Evolutionary conservation across 2,113 vertebrate species (phyloP), one percentile per base, ranked within the genome.

Genomic region (Chascanopsetta lugubris): DNA sequence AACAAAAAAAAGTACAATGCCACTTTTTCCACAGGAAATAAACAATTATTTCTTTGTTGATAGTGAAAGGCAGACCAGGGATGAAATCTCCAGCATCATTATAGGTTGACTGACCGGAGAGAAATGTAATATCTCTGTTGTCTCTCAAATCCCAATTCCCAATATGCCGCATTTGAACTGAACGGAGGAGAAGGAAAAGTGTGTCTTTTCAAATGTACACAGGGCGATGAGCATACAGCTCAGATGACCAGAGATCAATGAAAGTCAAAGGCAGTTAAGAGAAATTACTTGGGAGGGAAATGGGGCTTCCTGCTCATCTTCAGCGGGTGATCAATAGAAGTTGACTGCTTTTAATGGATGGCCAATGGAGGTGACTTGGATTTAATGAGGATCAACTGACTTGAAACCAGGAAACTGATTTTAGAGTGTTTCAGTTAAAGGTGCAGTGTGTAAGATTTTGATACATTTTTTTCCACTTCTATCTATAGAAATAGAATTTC

Each of bases 181-280:
- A 61, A 82, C 68, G 71, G 30, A 17, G 21, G 40, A 64, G 56
- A 30, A 61, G 21, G 61, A 51, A 47, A 26, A 24, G 11, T 2
- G 9, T 15, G 45, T 42, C 46, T 27, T 54, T 58, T 42, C 4
- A 17, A 15, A 1, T 6, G 13, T 2, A 38, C 15, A 38, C 15
- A 5, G 34, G n/a, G 38, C 51, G 60, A 34, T 25, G 29, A 38
- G 38, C 64, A 48, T 45, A 65, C 60, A 63, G 74, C 70, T 84
- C 80, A 78, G 48, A 78, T 80, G 67, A 72, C 73, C 51, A 27
- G 7, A 47, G 73, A 87, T 88, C 85, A 82, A 86, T 88, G 27
- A 58, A 27, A 43, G 50, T 18, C 61, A 70, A 48, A 47, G 60
- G 53, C 63, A 66, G 8, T 26, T n/a, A 27, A 57, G 56, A 76